Evolutionary conservation across 2,797 vertebrate genomes (phyloP), one percentile per base, ranked within the genome.

Genomic region (Tapirus indicus): DNA sequence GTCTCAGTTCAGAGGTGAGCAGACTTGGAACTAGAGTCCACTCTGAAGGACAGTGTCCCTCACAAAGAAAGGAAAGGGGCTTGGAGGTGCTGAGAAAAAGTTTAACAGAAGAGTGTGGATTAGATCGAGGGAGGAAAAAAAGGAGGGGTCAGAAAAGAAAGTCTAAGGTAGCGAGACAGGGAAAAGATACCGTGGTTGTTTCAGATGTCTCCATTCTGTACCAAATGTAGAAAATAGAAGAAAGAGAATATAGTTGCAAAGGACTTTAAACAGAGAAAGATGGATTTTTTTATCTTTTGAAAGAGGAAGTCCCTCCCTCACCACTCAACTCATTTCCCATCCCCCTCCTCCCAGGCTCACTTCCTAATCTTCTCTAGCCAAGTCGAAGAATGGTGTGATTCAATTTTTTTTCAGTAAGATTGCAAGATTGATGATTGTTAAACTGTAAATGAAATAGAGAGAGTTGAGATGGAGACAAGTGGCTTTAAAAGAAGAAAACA

Each of bases 321-420:
- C 27, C 6, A 4, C 4, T 79, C 25, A 35, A 29, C 0, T n/a
- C 7, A 56, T 69, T 44, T 72, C n/a, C 54, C 44, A 7, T 3
- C 0, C 1, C 8, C 8, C 7, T 72, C 11, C 7, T 27, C 10
- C 12, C 7, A 35, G 7, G 9, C 18, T 6, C 5, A 47, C 2
- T 69, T 21, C 18, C 9, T 3, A 0, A 5, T 68, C 8, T 12
- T 54, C 8, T n/a, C 27, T 44, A 5, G 18, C 9, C 54, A 92
- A 38, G 18, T 8, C 68, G 8, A 25, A 72, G 27, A 95, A 71
- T 7, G 10, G 3, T 27, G 6, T 62, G 35, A 74, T 56, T n/a
- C 58, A 41, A 12, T 7, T 1, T 23, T 44, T 49, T 79, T 62
- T 60, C n/a, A 75, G 11, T 23, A 77, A 71, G 32, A 64, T 44